Evolutionary conservation across 2,888 invertebrate species (phyloP), one percentile per base, ranked within the genome.

Genomic region (Apotomis betuletana): DNA sequence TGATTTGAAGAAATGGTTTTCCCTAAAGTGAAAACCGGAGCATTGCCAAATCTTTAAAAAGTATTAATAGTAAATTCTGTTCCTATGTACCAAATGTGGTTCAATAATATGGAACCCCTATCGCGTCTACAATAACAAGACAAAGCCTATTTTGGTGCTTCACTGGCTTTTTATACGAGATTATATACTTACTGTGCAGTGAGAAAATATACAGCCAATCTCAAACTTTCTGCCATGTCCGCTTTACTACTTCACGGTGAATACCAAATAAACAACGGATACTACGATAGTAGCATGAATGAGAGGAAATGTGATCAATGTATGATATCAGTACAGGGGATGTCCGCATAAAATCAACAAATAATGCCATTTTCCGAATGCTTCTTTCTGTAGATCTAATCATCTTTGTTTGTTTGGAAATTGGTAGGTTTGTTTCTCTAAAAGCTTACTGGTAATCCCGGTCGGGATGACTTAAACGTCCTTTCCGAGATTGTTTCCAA

Each of bases 211-310:
- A 27, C 27, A 27, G 27, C 27, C 27, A 27, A 27, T 27, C 27
- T 27, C 27, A 27, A 27, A 27, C 27, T 27, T 27, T 27, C 27
- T 27, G 27, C 2, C 27, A 27, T 9, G 54, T 52, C 46, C 15
- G 15, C 61, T 52, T 12, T 12, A 44, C 9, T 12, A 44, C 9
- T 27, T 8, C 10, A 41, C n/a, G 8, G 4, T 54, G 55, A 46
- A 65, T 6, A 27, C 27, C 27, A 46, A 65, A 65, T 65, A 65
- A 65, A 55, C 65, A 44, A 12, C 12, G 36, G n/a, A 38, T n/a
- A 58, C 27, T 55, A 36, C 13, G 27, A 27, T 27, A 55, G 27
- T 55, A 55, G 38, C 3, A 61, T 61, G 52, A 64, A 64, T 54
- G 65, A 57, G 55, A 57, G 55, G 55, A 64, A 57, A 57, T 8